phyloP scores from a whole-genome alignment of 2,888 invertebrate species.

The Rhogogaster chlorosoma region DNA sequence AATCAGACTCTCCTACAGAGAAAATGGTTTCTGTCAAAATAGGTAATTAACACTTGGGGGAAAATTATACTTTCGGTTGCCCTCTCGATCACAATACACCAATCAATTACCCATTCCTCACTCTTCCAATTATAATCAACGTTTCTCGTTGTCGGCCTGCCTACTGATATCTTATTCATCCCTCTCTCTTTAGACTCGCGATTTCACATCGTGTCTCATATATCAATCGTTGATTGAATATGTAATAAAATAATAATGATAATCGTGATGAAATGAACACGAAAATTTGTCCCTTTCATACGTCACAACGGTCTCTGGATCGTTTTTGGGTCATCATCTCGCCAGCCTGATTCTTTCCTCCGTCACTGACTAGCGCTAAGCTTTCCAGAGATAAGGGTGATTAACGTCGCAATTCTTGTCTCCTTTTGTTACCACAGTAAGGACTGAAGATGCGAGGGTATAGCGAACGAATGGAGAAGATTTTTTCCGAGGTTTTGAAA shows the following conservation, averaged over 20 bases:
- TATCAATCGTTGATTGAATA: background rate
- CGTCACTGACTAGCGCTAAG: slow-evolving; percentile 33
- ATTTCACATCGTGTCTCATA: background rate
- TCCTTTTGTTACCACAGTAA: slow-evolving; percentile 31
- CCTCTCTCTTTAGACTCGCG: background rate
- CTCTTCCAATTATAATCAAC: slow-evolving; percentile 15
- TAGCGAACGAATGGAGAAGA: slow-evolving; percentile 5
- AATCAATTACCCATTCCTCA: slow-evolving; percentile 10
- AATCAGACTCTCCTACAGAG: slow-evolving; percentile 1
- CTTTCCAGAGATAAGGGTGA: slow-evolving; percentile 35
- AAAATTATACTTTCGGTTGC: background rate
- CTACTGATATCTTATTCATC: background rate
- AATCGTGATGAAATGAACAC: background rate
- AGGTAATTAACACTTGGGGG: slow-evolving; percentile 30
- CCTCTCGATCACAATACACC: slow-evolving; percentile 2
- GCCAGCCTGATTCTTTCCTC: slow-evolving; percentile 34
- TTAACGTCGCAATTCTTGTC: slow-evolving; percentile 40
- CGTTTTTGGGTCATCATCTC: slow-evolving; percentile 19
- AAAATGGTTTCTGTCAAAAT: slow-evolving; percentile 41
- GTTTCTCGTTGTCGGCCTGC: background rate
- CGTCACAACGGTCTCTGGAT: background rate
- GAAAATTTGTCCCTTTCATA: background rate
- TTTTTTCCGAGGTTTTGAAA: background rate
- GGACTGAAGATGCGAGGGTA: slow-evolving; percentile 19
- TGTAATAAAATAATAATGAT: no score